Conservation (phyloP, 2,797 vertebrate genomes). For the Myiothlypis chrysogaster region DNA sequence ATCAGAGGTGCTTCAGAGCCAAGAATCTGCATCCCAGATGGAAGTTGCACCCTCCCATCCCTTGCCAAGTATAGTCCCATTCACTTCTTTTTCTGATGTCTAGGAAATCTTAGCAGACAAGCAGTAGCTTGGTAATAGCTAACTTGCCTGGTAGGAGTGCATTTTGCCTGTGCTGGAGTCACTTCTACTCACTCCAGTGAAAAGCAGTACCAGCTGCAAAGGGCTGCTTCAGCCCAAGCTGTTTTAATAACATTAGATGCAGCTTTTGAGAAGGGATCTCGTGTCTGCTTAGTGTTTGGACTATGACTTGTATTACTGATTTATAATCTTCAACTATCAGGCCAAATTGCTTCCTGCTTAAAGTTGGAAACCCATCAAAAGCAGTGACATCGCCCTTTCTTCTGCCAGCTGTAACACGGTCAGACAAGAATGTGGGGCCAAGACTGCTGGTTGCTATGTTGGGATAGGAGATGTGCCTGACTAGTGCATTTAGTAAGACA, state of each 20-base stretch:
- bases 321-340: neutral
- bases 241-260: neutral
- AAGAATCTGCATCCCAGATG: neutral
- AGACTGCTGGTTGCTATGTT: neutral
- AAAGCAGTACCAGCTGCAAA: slow-evolving; percentile 33
- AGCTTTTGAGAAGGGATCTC: neutral
- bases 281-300: neutral
- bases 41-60: neutral
- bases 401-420: neutral
- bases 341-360: neutral
- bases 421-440: neutral
- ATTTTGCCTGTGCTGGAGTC: neutral
- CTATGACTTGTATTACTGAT: neutral
- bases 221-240: neutral
- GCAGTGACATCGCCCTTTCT: neutral
- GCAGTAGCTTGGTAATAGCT: neutral
- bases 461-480: neutral
- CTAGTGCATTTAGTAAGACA: neutral
- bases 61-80: neutral
- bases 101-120: slow-evolving; percentile 11
- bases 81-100: neutral
- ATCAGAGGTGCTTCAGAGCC: neutral
- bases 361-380: slow-evolving; percentile 22
- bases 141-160: rapidly evolving
- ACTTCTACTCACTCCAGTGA: neutral